These are phyloP conservation scores for Anas platyrhynchos DNA, from an alignment of 2,113 vertebrate species.

Conservation along the genomic window DNA sequence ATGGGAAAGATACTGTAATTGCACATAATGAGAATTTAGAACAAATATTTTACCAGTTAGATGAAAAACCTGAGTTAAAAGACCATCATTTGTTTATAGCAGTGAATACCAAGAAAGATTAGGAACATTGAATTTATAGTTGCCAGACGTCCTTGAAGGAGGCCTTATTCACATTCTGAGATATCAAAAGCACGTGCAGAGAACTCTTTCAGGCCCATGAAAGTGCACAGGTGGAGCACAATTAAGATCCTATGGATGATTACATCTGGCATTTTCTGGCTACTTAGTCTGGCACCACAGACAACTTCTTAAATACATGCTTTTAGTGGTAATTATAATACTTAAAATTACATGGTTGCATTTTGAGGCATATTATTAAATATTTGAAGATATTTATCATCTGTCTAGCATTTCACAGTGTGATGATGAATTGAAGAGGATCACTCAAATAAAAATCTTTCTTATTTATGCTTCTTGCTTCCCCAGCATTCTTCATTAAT, in stretches of 20 bases:
- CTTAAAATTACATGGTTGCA: not conserved
- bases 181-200: not conserved
- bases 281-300: not conserved
- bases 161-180: not conserved
- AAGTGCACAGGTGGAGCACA: not conserved
- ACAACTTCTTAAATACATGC: not conserved
- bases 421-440: not conserved
- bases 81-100: not conserved
- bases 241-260: not conserved
- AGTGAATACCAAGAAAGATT: not conserved
- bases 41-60: not conserved
- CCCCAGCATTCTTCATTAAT: not conserved
- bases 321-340: not conserved
- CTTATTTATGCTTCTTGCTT: not conserved
- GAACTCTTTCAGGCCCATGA: not conserved
- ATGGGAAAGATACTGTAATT: not conserved
- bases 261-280: not conserved
- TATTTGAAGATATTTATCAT: constrained; percentile 26
- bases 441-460: not conserved
- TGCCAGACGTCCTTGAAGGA: not conserved
- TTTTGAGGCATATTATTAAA: constrained; percentile 23
- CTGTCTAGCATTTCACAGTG: not conserved
- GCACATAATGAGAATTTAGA: not conserved
- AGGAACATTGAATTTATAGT: not conserved
- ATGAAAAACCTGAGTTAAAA: not conserved